phyloP scores from a whole-genome alignment of 2,113 vertebrate genomes.

The Percopsis transmontana region DNA sequence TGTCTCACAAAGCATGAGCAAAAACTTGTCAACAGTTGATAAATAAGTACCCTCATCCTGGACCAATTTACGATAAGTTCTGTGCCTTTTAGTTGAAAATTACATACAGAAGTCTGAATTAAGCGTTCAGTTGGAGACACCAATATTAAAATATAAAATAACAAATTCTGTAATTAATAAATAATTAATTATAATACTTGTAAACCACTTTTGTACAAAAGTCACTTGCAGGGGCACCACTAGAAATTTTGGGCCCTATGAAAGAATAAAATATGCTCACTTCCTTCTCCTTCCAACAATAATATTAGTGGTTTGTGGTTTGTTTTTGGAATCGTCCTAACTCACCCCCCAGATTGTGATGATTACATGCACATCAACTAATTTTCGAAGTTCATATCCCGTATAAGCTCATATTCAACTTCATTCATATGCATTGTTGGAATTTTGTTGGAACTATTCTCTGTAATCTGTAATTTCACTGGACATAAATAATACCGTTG shows the following conservation, averaged over 20 bases:
- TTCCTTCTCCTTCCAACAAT: too few relatives aligned
- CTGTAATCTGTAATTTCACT: background rate
- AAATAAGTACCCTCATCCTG: conserved; percentile 49
- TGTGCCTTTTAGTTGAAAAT: background rate
- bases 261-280: too few relatives aligned
- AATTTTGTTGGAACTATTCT: too few relatives aligned
- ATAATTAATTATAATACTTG: conserved; percentile 2
- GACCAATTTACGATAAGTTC: conserved; percentile 1
- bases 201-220: conserved; percentile 2
- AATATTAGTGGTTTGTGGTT: too few relatives aligned
- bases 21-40: conserved; percentile 52
- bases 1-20: conserved; percentile 28
- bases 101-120: background rate
- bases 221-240: too few relatives aligned
- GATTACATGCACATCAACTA: background rate
- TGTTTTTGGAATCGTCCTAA: too few relatives aligned
- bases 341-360: background rate
- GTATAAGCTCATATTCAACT: conserved; percentile 1
- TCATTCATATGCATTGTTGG: conserved; percentile 5
- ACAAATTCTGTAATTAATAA: conserved; percentile 19
- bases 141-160: conserved; percentile 1
- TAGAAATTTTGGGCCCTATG: too few relatives aligned
- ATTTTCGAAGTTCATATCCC: background rate
- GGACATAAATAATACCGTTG: conserved; percentile 15
- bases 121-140: conserved; percentile 23